Evolutionary conservation across 2,888 invertebrate genomes (phyloP), one percentile per base, ranked within the genome.

Genomic region (Drosophila birchii): DNA sequence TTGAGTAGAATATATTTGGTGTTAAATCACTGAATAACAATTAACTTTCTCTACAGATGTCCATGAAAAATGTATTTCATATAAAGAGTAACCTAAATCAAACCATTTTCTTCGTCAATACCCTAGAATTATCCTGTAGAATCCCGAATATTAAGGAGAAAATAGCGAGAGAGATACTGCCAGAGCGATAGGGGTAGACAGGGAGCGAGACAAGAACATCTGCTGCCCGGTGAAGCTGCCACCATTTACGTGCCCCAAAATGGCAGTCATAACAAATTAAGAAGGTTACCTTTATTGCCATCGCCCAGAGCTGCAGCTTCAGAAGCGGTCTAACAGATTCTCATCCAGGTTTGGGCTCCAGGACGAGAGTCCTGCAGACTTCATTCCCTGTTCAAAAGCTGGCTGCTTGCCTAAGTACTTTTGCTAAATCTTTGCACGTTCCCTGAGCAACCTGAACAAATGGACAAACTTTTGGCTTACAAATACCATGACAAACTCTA

Each of bases 211-310:
- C 29, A 18, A 32, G 11, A 55, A 34, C 51, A 36, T 34, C 75
- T 64, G 75, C 66, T 73, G 75, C 41, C 75, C 75, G 26, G 38
- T 26, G 41, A 47, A 54, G 78, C 76, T 73, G 60, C 76, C 67
- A 71, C 72, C 76, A 78, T 88, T 78, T 80, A 70, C 74, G 71
- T 86, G 80, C 69, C 71, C 71, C 70, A 76, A 88, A 86, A 81
- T 84, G 81, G 79, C 78, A 86, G 80, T 81, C 81, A 84, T 81
- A 88, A 85, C 85, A 85, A 88, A 88, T 85, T 85, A 85, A 87
- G 87, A 85, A 88, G 85, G 85, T 88, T 86, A 76, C 76, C 77
- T 76, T 72, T 77, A 67, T 62, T 45, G 62, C 59, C 69, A 57
- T 47, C 57, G 53, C 60, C 76, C 69, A 38, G 20, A 57, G 70